Evolutionary conservation across 2,888 invertebrate genomes (phyloP), one percentile per base, ranked within the genome.

Genomic region (Busseola fusca): DNA sequence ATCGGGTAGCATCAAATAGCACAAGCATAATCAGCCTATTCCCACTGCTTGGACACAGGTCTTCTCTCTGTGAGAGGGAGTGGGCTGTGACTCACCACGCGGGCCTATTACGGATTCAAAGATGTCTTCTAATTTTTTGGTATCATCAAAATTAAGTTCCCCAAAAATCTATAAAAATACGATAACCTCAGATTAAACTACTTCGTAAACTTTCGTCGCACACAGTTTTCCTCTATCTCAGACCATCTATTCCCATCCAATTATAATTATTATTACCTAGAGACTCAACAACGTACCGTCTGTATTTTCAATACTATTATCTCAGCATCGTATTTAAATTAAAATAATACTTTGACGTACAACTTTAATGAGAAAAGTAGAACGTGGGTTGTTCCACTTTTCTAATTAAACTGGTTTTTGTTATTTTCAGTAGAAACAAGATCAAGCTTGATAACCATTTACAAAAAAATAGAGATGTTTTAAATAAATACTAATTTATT

Each of bases 281-380:
- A 42, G 9, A 40, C n/a, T 25, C 10, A 40, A 64, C 40, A 30
- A 34, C 58, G 1, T 16, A 30, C 7, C 27, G 1, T 3, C 1
- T 18, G 7, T 42, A n/a, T 63, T 48, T 63, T 42, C 0, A 66
- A 66, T 37, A 45, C 21, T 1, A 21, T 21, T 45, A 45, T 10
- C 25, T 7, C 34, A 30, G 42, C 27, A 12, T 48, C 14, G 7
- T 48, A 72, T 72, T 72, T 3, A 25, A 62, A 48, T 50, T 21
- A 52, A 70, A 50, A 16, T 25, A 42, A 42, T 45, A 58, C 18
- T 40, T 37, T 42, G 25, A 40, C 6, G 16, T 66, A 27, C 12
- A 67, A 30, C 12, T 74, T 60, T 74, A 48, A 68, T 40, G 14
- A 59, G 12, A 56, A 56, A 60, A 60, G 40, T 56, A 48, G 6